These are phyloP conservation scores for Sinonovacula constricta DNA, from an alignment of 1,140 invertebrate species.

Conservation along the genomic window DNA sequence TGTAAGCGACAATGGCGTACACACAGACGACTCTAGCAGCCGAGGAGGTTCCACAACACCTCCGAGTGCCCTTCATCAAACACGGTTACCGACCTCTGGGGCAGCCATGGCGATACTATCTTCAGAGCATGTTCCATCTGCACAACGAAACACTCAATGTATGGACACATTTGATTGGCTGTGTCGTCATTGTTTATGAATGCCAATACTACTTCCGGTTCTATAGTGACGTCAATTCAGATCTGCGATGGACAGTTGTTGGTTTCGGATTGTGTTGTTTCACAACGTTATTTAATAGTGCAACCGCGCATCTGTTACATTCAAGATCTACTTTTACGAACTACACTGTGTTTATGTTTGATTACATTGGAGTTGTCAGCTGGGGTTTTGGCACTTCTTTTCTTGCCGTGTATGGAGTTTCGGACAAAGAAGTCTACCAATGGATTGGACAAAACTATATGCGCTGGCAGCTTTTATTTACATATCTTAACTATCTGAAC, in stretches of 20 bases:
- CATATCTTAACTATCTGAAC: slow-evolving; percentile 53
- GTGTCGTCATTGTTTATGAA: slow-evolving; percentile 56
- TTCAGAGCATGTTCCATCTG: slow-evolving; percentile 67
- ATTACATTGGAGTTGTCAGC: slow-evolving; percentile 69
- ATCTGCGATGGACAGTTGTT: slow-evolving; percentile 44
- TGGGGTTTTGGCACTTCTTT: slow-evolving; percentile 64
- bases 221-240: slow-evolving; percentile 10
- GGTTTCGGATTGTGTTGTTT: slow-evolving; percentile 49
- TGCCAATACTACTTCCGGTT: slow-evolving; percentile 35
- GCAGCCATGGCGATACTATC: slow-evolving; percentile 71
- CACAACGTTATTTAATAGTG: slow-evolving; percentile 54
- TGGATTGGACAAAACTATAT: slow-evolving; percentile 42
- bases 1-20: too few species aligned
- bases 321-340: slow-evolving; percentile 62
- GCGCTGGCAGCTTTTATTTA: slow-evolving; percentile 47
- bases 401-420: slow-evolving; percentile 56
- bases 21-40: background rate
- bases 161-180: slow-evolving; percentile 73
- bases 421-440: slow-evolving; percentile 48
- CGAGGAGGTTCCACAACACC: slow-evolving; percentile 58
- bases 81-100: slow-evolving; percentile 68
- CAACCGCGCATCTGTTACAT: slow-evolving; percentile 67
- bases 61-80: slow-evolving; percentile 65
- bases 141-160: slow-evolving; percentile 76
- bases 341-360: slow-evolving; percentile 64